Percentiles rank a stretch among this genome's conserved stretches.
phyloP scores from a whole-genome alignment of 1,140 invertebrate species.

The Augochlora pura region DNA sequence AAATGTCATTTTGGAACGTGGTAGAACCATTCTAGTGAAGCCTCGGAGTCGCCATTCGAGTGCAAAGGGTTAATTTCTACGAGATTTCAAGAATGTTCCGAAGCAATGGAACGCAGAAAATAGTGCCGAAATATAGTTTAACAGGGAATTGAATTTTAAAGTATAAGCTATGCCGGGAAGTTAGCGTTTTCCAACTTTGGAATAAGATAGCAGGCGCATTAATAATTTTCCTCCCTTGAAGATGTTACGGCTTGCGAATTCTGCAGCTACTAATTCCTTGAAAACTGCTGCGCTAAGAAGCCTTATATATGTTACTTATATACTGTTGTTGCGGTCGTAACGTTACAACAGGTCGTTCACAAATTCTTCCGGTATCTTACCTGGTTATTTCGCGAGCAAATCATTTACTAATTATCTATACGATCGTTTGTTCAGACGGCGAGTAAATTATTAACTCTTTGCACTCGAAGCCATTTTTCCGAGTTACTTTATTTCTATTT shows the following conservation, averaged over 20 bases:
- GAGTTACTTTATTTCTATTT: no score
- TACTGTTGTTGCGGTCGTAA: no score
- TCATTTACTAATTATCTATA: no score
- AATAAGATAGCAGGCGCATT: slow-evolving; percentile 3
- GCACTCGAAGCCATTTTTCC: no score
- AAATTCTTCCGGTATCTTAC: not conserved
- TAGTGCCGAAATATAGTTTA: not conserved
- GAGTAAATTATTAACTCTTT: not conserved
- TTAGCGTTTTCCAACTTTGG: slow-evolving; percentile 14
- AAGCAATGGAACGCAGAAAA: not conserved
- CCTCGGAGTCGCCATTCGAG: no score
- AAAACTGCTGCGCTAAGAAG: not conserved
- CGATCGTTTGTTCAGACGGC: not conserved
- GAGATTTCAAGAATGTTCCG: not conserved
- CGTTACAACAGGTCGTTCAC: not conserved
- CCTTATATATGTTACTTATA: not conserved
- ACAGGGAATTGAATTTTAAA: not conserved
- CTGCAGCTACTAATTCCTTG: not conserved
- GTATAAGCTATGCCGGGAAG: not conserved
- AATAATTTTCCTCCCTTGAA: slow-evolving; percentile 19
- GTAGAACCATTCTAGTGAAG: no score
- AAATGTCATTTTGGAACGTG: no score
- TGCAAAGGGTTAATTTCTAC: no score
- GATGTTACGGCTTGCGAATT: slow-evolving; percentile 16
- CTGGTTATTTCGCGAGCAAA: not conserved